Evolutionary conservation across 37 sponge, comb jelly and placozoan genomes (phyloP).

Genomic region (Lycopodina hypogea): DNA sequence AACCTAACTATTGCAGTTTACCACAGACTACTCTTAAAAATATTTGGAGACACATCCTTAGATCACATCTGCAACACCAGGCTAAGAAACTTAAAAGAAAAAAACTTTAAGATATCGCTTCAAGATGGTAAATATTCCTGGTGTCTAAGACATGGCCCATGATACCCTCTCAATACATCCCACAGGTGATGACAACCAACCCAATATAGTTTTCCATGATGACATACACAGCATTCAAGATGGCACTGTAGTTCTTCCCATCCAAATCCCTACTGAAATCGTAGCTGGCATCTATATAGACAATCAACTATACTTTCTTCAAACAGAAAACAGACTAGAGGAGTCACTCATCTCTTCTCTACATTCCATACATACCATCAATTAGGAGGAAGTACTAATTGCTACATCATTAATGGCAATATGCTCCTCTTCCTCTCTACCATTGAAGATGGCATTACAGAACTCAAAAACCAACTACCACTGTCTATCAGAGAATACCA

Average conservation of each 20-base stretch:
- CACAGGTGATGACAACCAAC: conserved; percentile 35
- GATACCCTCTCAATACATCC: conserved; percentile 43
- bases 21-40: conserved; percentile 37
- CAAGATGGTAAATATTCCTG: conserved; percentile 47
- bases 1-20: conserved; percentile 44
- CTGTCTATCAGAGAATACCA: conserved; percentile 33
- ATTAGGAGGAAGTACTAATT: conserved; percentile 19
- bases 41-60: conserved; percentile 46
- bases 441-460: conserved; percentile 44
- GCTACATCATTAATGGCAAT: conserved; percentile 17
- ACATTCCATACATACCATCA: conserved; percentile 30
- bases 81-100: conserved; percentile 38
- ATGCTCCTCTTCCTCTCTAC: conserved; percentile 30
- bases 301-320: conserved; percentile 12
- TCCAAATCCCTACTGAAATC: conserved; percentile 31
- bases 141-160: conserved; percentile 30
- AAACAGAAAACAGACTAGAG: conserved; percentile 18
- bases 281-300: conserved; percentile 27
- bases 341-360: conserved; percentile 18
- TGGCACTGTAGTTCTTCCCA: neutral
- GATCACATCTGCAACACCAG: conserved; percentile 40
- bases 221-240: conserved; percentile 33
- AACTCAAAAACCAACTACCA: conserved; percentile 5
- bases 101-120: conserved; percentile 34
- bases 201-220: conserved; percentile 27